These are phyloP conservation scores for Ceryle rudis DNA, from an alignment of 2,797 vertebrate genomes.

Conservation along the genomic window DNA sequence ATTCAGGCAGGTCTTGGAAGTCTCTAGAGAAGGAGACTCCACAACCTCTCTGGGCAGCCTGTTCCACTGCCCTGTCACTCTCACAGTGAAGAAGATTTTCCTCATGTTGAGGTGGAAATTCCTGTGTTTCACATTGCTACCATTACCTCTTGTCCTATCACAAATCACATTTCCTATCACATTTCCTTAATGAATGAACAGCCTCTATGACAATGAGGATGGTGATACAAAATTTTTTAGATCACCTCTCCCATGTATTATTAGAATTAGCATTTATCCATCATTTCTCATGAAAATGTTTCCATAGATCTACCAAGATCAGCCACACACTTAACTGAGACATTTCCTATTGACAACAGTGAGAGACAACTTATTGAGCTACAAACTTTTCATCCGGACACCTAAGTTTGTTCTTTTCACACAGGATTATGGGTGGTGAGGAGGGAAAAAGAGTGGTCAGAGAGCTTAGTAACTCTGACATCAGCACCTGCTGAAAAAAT, in stretches of 20 bases:
- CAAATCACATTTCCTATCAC: no score
- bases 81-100: no score
- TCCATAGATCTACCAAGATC: background rate
- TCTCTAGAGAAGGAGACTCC: no score
- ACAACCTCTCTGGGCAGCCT: no score
- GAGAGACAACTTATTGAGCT: background rate
- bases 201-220: background rate
- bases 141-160: no score
- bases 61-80: no score
- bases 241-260: background rate
- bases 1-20: no score
- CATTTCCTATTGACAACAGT: background rate
- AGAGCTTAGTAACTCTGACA: background rate
- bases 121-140: no score
- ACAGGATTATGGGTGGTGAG: background rate
- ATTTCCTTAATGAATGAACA: background rate
- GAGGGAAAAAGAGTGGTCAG: background rate
- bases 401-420: background rate
- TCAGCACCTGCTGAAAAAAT: background rate
- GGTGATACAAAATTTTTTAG: background rate
- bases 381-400: background rate
- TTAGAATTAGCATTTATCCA: background rate
- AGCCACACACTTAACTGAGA: background rate
- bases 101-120: no score
- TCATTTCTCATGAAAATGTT: background rate